A percentile compares a stretch with the other conserved stretches of the same genome.
These are phyloP conservation scores for Drosophila mercatorum DNA, from an alignment of 2,888 invertebrate genomes.

Conservation along the genomic window DNA sequence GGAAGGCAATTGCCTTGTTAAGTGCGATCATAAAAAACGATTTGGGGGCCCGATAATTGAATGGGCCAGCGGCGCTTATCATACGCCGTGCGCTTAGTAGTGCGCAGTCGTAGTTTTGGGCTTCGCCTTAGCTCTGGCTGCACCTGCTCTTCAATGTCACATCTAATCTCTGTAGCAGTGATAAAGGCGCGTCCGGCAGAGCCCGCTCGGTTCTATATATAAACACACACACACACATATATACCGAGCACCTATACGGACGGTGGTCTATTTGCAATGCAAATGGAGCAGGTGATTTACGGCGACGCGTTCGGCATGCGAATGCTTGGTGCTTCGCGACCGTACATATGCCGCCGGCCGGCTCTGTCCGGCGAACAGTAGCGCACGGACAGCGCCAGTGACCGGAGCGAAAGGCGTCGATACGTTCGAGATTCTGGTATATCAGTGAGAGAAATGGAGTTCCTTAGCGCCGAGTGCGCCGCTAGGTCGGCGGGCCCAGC, in stretches of 20 bases:
- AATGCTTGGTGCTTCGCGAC: conserved; percentile 37
- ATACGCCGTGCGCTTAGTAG: conserved; percentile 12
- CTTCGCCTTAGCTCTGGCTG: conserved; percentile 36
- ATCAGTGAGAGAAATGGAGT: conserved; percentile 73
- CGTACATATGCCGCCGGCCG: conserved; percentile 68
- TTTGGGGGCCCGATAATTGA: conserved; percentile 31
- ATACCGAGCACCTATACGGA: background rate
- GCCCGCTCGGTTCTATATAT: background rate
- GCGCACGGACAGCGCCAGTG: conserved; percentile 44
- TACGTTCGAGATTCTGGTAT: background rate
- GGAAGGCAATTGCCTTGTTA: background rate
- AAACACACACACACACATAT: background rate
- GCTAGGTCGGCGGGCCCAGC: conserved; percentile 83
- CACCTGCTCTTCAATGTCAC: conserved; percentile 50
- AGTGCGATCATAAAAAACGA: conserved; percentile 34
- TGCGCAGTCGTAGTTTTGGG: conserved; percentile 17
- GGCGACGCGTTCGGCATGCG: conserved; percentile 62
- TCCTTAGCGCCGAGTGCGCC: conserved; percentile 80
- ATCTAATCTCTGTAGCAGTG: conserved; percentile 44
- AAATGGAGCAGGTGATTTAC: conserved; percentile 67
- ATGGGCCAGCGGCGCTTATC: conserved; percentile 29
- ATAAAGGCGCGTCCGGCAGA: conserved; percentile 58
- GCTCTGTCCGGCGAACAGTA: conserved; percentile 49
- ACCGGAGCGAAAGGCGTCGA: conserved; percentile 4
- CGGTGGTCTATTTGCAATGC: conserved; percentile 64